Evolutionary conservation across 2,797 vertebrate genomes (phyloP), one percentile per base, ranked within the genome.

Genomic region (Cynopterus sphinx): DNA sequence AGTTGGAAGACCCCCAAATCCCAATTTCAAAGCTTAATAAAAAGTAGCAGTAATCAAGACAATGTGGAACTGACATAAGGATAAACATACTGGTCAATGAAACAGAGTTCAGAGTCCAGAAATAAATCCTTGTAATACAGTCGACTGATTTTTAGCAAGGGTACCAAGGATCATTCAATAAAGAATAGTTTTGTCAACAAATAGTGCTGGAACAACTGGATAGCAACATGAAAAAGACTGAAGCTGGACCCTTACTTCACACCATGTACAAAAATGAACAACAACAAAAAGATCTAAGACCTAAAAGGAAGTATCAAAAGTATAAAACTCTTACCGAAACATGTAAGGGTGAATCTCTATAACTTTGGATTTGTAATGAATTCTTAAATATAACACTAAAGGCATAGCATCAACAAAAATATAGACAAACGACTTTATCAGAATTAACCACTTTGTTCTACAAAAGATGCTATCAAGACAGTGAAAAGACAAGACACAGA

Each of bases 321-420:
- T 65, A 36, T 68, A 39, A 83, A 86, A 39, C 8, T 65, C 31
- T 46, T 55, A 41, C 16, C 33, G 31, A 67, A 87, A 94, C 70
- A n/a, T 6, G 43, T 16, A 65, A 39, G 9, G n/a, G 33, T 39
- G 49, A 81, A 55, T 91, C 36, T 39, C 74, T 11, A n/a, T 17
- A 17, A n/a, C 49, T n/a, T 65, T 67, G n/a, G 26, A 39, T 73
- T 74, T 81, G 19, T 26, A 43, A 51, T 85, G 15, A 19, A 84
- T 96, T 78, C 36, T 78, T 93, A 95, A 63, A 74, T 46, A 33
- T 26, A 55, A 93, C 8, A 59, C 24, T 10, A 70, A 85, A 81
- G 88, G 31, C 49, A 93, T n/a, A 85, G 3, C 49, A 87, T 57
- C 63, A 71, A 53, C 53, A 41, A 78, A 78, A 86, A 78, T 43